Conservation (phyloP, 2,113 vertebrate genomes). For the Terrapene triunguis region DNA sequence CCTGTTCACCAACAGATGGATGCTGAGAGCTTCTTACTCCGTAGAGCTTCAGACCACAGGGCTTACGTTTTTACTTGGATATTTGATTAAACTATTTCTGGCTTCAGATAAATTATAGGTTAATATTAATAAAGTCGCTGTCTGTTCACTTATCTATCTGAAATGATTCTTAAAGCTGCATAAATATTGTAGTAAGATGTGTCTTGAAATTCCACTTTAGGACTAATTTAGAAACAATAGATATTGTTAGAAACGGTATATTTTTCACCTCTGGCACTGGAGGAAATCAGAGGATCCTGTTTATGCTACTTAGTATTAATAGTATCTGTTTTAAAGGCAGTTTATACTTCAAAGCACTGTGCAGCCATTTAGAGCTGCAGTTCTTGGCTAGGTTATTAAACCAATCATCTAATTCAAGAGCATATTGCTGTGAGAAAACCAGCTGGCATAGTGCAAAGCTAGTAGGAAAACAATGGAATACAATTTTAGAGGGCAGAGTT, state of each 20-base stretch:
- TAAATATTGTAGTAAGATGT: not conserved
- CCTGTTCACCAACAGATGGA: not conserved
- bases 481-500: constrained; percentile 48
- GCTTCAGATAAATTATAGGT: constrained; percentile 22
- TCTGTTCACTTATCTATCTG: constrained; percentile 23
- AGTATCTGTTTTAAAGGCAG: constrained; percentile 43
- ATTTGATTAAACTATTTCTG: not conserved
- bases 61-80: not conserved
- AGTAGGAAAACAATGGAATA: not conserved
- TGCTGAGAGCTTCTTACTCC: not conserved
- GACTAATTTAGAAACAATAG: constrained; percentile 32
- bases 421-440: constrained; percentile 69
- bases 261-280: constrained; percentile 22
- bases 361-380: constrained; percentile 60
- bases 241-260: not conserved
- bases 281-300: not conserved
- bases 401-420: constrained; percentile 73
- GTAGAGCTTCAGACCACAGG: not conserved
- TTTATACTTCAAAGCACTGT: constrained; percentile 65
- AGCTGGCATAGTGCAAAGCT: constrained; percentile 64
- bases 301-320: constrained; percentile 53
- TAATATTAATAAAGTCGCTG: not conserved
- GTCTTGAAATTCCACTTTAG: not conserved
- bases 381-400: constrained; percentile 69
- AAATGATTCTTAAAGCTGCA: constrained; percentile 16